These are phyloP conservation scores for human (Homo sapiens) DNA, from an alignment of 2,113 vertebrate species.

Conservation along the genomic window GRCh38 chrX:42111501-42112000, in stretches of 20 bases:
- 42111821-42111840: neutral
- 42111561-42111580: conserved; percentile 19
- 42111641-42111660: conserved; percentile 51
- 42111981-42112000: neutral
- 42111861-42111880: neutral
- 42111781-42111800: no score
- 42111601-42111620: conserved; percentile 49
- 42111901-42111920: neutral
- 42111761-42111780: no score
- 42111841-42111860: neutral
- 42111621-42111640: conserved; percentile 46
- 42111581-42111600: conserved; percentile 42
- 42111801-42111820: no score
- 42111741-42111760: no score
- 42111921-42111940: neutral
- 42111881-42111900: neutral
- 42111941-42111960: neutral
- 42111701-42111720: no score
- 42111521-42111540: conserved; percentile 51
- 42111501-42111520: conserved; percentile 48
- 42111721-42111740: no score
- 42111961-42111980: neutral
- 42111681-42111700: no score
- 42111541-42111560: conserved; percentile 25
- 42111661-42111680: neutral